Evolutionary conservation across 2,797 vertebrate species (phyloP), one percentile per base, ranked within the genome.

Genomic region (Rhinoraja longicauda): DNA sequence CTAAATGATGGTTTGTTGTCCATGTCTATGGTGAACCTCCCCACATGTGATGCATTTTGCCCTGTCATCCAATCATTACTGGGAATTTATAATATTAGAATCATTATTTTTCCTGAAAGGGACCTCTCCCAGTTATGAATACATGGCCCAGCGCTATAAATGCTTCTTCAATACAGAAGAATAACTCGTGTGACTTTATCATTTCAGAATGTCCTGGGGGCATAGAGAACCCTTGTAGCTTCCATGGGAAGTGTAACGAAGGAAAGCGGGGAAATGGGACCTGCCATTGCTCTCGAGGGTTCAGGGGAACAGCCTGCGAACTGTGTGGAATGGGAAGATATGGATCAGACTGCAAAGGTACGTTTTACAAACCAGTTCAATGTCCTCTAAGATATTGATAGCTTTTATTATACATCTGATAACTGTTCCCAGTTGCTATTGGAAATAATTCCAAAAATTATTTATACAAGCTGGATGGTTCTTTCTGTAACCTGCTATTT

Each of bases 201-300:
- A 93, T 95, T 95, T 93, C 94, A 99, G 99, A 95, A 0, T 99
- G 98, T 94, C 97, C 98, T 0, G 98, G 98, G 0, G 98, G 98
- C 1, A 93, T 97, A 76, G 97, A 97, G 93, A 95, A 96, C 0
- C 98, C 98, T 0, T 99, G 99, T 90, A 93, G 95, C 32, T 94
- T 95, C 82, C 97, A 95, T 0, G 98, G 98, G 0, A 77, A 94
- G 1, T 99, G 99, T 0, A 32, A 94, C 0, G 98, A 99, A 15
- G 97, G 97, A 36, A 82, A 95, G 0, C 9, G 88, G 0, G 96
- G 94, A 45, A 82, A 70, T 0, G 98, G 98, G 5, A 94, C 93
- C 2, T 99, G 99, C 91, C 94, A 0, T 0, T 99, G 99, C 93
- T 93, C 82, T 0, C 0, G 1, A 0, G 97, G 97, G 2, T 99